Evolutionary conservation across 1,140 invertebrate genomes (phyloP), one percentile per base, ranked within the genome.

Genomic region (Zaprionus kolodkinae): DNA sequence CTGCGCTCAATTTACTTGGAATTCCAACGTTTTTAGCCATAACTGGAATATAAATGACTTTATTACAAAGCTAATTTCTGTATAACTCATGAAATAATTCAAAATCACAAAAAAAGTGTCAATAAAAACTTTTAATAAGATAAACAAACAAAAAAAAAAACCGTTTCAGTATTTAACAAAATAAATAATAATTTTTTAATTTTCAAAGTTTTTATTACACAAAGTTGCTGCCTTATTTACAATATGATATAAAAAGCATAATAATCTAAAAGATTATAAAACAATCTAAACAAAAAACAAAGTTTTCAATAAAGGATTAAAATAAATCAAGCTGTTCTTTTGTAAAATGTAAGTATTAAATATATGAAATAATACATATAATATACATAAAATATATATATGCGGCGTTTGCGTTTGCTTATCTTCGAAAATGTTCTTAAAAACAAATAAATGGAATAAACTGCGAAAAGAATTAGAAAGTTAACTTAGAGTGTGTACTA

Each of bases 371-470:
- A 25, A 25, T 3, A 43, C 7, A 15, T 15, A 43, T 15, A 43
- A 15, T 43, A 7, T 7, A 43, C n/a, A n/a, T n/a, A n/a, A n/a
- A n/a, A n/a, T n/a, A n/a, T 2, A 9, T 45, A 45, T n/a, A 21
- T 48, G n/a, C n/a, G 17, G 45, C 45, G 17, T 50, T 50, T 50
- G 45, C 45, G 45, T 50, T 50, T 50, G 45, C 45, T 50, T 4
- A 25, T 50, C 45, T 50, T 50, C 3, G 3, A 50, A 21, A 50
- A 30, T 30, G 27, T 30, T 30, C 27, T 1, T 21, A 21, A 21
- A 21, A 21, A 21, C 21, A 21, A 21, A 30, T 0, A 30, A 30
- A 30, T 3, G 27, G 27, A 30, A 30, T 30, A 30, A 30, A 2
- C 27, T 30, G 6, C 27, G 45, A 1, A 21, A 50, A 10, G 15